phyloP scores from a whole-genome alignment of 2,797 vertebrate species.

The Sphenopsis melanotis region DNA sequence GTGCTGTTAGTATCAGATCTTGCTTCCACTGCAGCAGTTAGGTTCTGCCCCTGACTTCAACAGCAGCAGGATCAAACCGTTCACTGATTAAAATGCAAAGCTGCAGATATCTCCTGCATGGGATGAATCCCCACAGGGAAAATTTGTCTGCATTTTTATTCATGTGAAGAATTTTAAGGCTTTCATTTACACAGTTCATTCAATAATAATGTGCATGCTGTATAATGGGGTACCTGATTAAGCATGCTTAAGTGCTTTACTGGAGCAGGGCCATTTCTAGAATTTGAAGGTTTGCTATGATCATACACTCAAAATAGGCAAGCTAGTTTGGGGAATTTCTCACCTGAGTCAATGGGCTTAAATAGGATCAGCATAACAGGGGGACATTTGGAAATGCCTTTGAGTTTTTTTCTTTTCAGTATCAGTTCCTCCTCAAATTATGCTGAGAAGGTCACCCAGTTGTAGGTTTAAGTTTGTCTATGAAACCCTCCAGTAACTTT shows the following conservation, averaged over 20 bases:
- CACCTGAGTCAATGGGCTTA: slow-evolving; percentile 15
- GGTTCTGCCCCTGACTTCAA: slow-evolving; percentile 1
- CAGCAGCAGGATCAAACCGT: neutral
- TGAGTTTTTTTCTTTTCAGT: neutral
- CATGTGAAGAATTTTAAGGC: slow-evolving; percentile 43
- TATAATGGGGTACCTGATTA: slow-evolving; percentile 54
- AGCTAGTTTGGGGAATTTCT: slow-evolving; percentile 10
- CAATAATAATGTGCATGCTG: slow-evolving; percentile 10
- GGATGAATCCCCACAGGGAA: slow-evolving; percentile 55
- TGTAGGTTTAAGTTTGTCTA: neutral
- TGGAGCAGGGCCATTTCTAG: slow-evolving; percentile 48
- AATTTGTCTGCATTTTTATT: slow-evolving; percentile 58
- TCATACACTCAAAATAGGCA: neutral
- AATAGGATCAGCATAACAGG: neutral
- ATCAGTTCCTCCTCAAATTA: neutral
- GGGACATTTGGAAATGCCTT: neutral
- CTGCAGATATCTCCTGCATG: slow-evolving; percentile 39
- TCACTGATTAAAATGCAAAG: slow-evolving; percentile 44
- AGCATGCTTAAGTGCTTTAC: slow-evolving; percentile 55
- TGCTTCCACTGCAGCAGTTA: neutral
- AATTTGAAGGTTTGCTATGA: slow-evolving; percentile 28
- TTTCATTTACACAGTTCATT: slow-evolving; percentile 52
- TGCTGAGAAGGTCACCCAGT: neutral
- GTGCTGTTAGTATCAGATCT: neutral
- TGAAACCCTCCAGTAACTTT: neutral